phyloP scores from a whole-genome alignment of 1,140 invertebrate species.

The Ips nitidus region DNA sequence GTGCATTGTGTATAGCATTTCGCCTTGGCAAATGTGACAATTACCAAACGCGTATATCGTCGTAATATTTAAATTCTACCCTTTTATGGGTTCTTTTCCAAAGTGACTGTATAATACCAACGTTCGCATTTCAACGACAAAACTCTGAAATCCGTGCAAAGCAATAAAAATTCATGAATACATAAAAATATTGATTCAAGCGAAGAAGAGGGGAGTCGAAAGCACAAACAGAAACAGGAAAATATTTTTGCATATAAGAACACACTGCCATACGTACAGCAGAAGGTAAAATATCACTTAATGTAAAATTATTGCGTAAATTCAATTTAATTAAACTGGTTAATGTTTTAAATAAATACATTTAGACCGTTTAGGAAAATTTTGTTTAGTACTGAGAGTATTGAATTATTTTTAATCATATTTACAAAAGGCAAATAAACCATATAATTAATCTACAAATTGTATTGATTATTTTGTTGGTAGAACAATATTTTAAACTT shows the following conservation, averaged over 20 bases:
- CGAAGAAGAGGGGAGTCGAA: neutral
- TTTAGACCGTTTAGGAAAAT: too few relatives aligned
- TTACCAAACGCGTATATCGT: neutral
- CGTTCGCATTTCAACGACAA: neutral
- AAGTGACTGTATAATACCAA: neutral
- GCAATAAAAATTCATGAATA: conserved; percentile 15
- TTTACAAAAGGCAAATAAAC: too few relatives aligned
- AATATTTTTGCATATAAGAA: neutral
- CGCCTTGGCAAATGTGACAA: neutral
- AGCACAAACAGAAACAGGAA: neutral
- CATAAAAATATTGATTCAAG: conserved; percentile 2
- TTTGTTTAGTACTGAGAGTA: too few relatives aligned
- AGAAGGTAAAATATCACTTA: too few relatives aligned
- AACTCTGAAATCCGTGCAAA: conserved; percentile 1
- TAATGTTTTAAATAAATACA: too few relatives aligned
- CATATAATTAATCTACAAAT: too few relatives aligned
- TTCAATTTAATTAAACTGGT: too few relatives aligned
- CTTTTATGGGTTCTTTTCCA: neutral
- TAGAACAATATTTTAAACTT: too few relatives aligned
- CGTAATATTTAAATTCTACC: neutral
- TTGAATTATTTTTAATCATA: too few relatives aligned
- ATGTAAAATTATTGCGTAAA: too few relatives aligned
- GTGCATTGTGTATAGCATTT: neutral
- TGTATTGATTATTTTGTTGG: too few relatives aligned
- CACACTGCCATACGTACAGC: too few relatives aligned